A percentile compares a stretch with the other conserved stretches of the same genome.
Conservation (phyloP, 1,140 invertebrate species). For the Eupristina koningsbergeri region DNA sequence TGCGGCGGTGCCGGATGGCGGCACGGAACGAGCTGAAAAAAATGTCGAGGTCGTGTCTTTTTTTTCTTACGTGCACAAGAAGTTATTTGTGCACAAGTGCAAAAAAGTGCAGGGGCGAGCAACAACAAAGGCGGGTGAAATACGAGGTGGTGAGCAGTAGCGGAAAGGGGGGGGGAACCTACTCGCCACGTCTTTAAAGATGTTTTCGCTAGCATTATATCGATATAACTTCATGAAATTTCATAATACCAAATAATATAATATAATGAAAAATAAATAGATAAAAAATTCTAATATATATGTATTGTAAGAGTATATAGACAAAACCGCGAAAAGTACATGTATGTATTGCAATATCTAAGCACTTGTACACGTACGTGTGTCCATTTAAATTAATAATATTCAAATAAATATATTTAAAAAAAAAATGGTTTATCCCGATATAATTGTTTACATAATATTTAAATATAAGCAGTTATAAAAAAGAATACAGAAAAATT, state of each 20-base stretch:
- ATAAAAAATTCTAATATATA: slow-evolving; percentile 38
- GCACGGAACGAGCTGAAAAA: slow-evolving; percentile 8
- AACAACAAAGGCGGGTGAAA: not conserved
- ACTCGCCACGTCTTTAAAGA: slow-evolving; percentile 63
- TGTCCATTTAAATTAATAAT: slow-evolving; percentile 52
- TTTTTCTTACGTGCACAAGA: not conserved
- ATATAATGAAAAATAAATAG: slow-evolving; percentile 36
- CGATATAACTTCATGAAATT: slow-evolving; percentile 77
- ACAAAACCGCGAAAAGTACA: slow-evolving; percentile 48
- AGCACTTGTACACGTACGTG: slow-evolving; percentile 58
- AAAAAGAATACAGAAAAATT: slow-evolving; percentile 49
- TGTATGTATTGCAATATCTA: slow-evolving; percentile 57
- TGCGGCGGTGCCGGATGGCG: slow-evolving; percentile 39
- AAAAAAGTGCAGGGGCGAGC: not conserved
- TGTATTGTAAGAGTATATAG: slow-evolving; percentile 29
- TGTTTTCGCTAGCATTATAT: slow-evolving; percentile 60
- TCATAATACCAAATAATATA: slow-evolving; percentile 74
- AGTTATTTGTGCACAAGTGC: not conserved
- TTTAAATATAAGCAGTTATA: slow-evolving; percentile 56
- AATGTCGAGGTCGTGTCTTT: not conserved
- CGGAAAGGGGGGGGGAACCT: slow-evolving; percentile 45
- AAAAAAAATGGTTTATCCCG: slow-evolving; percentile 26
- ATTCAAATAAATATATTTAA: slow-evolving; percentile 23
- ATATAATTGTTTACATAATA: slow-evolving; percentile 59
- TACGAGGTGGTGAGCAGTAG: not conserved